These are phyloP conservation scores for Zootoca vivipara DNA, from an alignment of 2,113 vertebrate species.

Conservation along the genomic window DNA sequence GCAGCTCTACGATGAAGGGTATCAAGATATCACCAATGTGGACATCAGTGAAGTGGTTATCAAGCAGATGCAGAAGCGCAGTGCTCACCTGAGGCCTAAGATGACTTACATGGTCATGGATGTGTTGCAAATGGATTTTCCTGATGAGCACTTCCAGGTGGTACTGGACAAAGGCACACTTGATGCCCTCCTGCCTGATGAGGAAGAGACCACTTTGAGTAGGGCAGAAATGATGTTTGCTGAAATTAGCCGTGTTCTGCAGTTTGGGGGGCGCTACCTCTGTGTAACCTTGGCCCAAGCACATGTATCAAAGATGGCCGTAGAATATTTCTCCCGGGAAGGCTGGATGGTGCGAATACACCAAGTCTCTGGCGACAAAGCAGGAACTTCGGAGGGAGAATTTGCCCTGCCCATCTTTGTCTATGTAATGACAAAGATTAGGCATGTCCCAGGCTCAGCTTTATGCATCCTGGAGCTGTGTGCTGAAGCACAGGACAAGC, in stretches of 20 bases:
- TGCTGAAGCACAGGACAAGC: slow-evolving; percentile 84
- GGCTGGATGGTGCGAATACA: slow-evolving; percentile 93
- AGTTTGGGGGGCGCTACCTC: slow-evolving; percentile 89
- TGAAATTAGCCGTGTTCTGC: slow-evolving; percentile 88
- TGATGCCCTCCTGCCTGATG: slow-evolving; percentile 84
- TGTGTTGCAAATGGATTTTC: slow-evolving; percentile 87
- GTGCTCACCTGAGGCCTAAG: slow-evolving; percentile 75
- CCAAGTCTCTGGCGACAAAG: slow-evolving; percentile 75
- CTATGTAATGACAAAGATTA: slow-evolving; percentile 94
- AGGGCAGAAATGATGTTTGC: slow-evolving; percentile 84
- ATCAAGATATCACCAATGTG: slow-evolving; percentile 87
- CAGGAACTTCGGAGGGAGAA: slow-evolving; percentile 61
- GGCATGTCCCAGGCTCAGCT: slow-evolving; percentile 73
- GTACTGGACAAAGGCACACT: slow-evolving; percentile 94
- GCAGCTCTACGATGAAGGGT: slow-evolving; percentile 91
- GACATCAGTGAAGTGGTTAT: slow-evolving; percentile 90
- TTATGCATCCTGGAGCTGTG: slow-evolving; percentile 88
- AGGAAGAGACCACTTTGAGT: slow-evolving; percentile 79
- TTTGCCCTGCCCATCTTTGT: slow-evolving; percentile 90
- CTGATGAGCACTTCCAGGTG: slow-evolving; percentile 84
- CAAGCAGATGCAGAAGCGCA: slow-evolving; percentile 89
- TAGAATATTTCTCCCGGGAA: slow-evolving; percentile 86
- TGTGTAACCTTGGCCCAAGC: slow-evolving; percentile 95
- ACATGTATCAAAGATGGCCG: slow-evolving; percentile 84
- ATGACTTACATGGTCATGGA: slow-evolving; percentile 89